phyloP scores from a whole-genome alignment of 2,888 invertebrate genomes.

The Rhopalosiphum nymphaeae region DNA sequence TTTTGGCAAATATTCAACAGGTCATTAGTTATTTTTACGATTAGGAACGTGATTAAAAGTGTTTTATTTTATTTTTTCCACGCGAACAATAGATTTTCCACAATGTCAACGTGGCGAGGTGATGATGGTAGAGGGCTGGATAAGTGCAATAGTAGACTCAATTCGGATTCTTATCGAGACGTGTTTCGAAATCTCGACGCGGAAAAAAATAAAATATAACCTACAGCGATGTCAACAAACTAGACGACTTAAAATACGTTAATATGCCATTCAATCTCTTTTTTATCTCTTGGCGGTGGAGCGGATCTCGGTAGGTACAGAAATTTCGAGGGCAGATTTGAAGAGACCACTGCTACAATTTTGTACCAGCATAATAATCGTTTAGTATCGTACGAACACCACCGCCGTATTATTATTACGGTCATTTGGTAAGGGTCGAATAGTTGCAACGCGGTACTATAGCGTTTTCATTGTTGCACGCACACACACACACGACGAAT shows the following conservation, averaged over 20 bases:
- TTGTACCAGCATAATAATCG: neutral
- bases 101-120: neutral
- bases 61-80: neutral
- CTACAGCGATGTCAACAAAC: neutral
- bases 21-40: constrained; percentile 61
- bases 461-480: neutral
- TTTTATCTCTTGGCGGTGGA: constrained; percentile 7
- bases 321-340: neutral
- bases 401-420: neutral
- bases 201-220: neutral
- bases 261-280: constrained; percentile 5
- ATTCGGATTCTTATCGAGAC: constrained; percentile 59
- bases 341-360: constrained; percentile 15
- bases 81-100: constrained; percentile 45
- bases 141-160: neutral
- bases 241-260: no score
- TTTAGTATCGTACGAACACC: no score
- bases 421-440: constrained; percentile 4
- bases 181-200: neutral
- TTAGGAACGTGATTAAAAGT: constrained; percentile 54
- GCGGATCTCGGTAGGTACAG: neutral
- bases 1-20: constrained; percentile 55
- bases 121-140: neutral
- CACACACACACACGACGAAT: neutral
- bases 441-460: neutral